phyloP scores from a whole-genome alignment of 64 coral and sea anemone species.

The Stylophora pistillata region DNA sequence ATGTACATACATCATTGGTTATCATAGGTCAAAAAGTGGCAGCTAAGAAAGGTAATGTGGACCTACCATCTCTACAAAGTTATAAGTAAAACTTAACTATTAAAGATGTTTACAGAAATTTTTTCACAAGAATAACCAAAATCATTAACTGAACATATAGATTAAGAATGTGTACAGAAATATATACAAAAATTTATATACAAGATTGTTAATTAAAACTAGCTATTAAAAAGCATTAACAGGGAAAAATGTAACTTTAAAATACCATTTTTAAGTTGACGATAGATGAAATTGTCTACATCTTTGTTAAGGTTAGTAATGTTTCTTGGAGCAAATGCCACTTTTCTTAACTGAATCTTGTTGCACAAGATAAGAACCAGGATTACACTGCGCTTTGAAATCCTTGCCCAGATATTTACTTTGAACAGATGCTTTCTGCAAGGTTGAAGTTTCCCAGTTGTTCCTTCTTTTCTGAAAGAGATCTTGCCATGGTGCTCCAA shows the following conservation, averaged over 20 bases:
- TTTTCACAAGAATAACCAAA: neutral
- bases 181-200: too few relatives aligned
- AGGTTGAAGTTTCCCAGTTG: slow-evolving; percentile 27
- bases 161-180: too few relatives aligned
- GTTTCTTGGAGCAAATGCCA: neutral
- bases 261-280: neutral
- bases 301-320: neutral
- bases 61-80: neutral
- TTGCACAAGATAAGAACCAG: slow-evolving; percentile 33
- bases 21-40: too few relatives aligned
- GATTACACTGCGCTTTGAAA: slow-evolving; percentile 20
- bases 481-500: slow-evolving; percentile 44
- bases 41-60: neutral
- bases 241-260: too few relatives aligned
- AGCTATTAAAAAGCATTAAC: too few relatives aligned
- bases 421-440: slow-evolving; percentile 15
- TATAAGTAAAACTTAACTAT: too few relatives aligned
- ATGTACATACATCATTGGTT: too few relatives aligned
- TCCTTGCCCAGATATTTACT: slow-evolving; percentile 57
- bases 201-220: too few relatives aligned
- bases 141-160: neutral
- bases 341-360: neutral
- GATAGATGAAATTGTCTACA: neutral
- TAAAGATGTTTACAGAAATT: neutral
- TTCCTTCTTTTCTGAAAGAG: slow-evolving; percentile 38